Base-by-base conservation (phyloP, 1,140 invertebrate species). In the Tenebrio molitor region DNA sequence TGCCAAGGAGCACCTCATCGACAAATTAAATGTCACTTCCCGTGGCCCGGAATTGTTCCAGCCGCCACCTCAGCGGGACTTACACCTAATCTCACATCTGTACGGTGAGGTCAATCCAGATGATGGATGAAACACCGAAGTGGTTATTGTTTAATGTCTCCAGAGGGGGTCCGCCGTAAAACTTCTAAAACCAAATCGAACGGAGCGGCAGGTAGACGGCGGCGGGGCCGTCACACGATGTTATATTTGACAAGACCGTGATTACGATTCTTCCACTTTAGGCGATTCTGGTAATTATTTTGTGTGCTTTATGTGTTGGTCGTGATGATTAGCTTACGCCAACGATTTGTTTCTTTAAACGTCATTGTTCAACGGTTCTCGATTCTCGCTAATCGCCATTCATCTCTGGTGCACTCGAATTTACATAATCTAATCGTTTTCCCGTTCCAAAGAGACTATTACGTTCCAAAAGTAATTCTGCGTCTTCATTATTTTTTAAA, bases 111-210 rank as follows among this genome's bases (percentile, higher is more conserved):
- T 74, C 73, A 71, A 65, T 64, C 70, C 62, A 62, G 34, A 73
- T 81, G 80, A 81, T 80, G 78, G 77, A 81, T 81, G 77, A 77
- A 76, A 76, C 71, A 72, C 75, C 74, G 67, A 74, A 78, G 78
- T 79, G 71, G 80, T 79, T 79, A 81, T 81, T 81, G 80, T 81
- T 81, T 81, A 81, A 81, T 81, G 73, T 77, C 77, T 71, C 73
- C 72, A 50, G 71, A 71, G 75, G 78, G 79, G 76, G 80, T 75
- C 72, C 67, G 19, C 62, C 21, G 64, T 66, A 73, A 76, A 78
- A 78, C 76, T 53, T 67, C 63, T 44, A 73, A 77, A 73, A 68
- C 67, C 62, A 74, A 74, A 62, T 64, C 69, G 65, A 71, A 71
- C 65, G 15, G 53, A 41, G 36, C 36, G 50, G 50, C 69, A 75